Percentiles rank a stretch among this genome's conserved stretches.
phyloP scores from a whole-genome alignment of 2,797 vertebrate species.

The Alectoris magna region DNA sequence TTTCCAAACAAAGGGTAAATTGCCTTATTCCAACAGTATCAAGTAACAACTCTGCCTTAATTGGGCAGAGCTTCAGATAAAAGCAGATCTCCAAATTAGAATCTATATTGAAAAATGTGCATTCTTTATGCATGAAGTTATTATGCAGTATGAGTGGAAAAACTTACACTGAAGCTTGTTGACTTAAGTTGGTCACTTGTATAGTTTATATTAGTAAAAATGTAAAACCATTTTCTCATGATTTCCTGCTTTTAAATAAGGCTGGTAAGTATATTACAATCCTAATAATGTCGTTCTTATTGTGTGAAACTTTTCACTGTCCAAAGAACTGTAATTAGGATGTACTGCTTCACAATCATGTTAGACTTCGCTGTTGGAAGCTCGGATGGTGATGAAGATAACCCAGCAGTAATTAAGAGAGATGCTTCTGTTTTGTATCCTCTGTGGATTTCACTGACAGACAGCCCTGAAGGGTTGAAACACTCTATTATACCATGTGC shows the following conservation, averaged over 20 bases:
- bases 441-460: background rate
- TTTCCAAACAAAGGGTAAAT: background rate
- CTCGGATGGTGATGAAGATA: background rate
- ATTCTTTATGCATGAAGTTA: background rate
- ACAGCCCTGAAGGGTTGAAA: background rate
- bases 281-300: background rate
- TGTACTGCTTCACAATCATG: background rate
- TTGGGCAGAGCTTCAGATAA: background rate
- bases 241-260: background rate
- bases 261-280: background rate
- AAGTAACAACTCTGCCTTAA: background rate
- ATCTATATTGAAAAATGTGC: background rate
- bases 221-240: background rate
- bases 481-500: background rate
- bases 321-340: background rate
- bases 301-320: background rate
- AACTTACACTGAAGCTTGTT: background rate
- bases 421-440: background rate
- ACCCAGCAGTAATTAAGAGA: background rate
- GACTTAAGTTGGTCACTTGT: background rate
- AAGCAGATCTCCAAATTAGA: background rate
- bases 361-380: background rate
- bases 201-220: fast-evolving
- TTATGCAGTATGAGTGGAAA: background rate
- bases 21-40: background rate